A percentile compares a stretch with the other conserved stretches of the same genome.
These are phyloP conservation scores for Chelmon rostratus DNA, from an alignment of 2,797 vertebrate genomes.

Conservation along the genomic window DNA sequence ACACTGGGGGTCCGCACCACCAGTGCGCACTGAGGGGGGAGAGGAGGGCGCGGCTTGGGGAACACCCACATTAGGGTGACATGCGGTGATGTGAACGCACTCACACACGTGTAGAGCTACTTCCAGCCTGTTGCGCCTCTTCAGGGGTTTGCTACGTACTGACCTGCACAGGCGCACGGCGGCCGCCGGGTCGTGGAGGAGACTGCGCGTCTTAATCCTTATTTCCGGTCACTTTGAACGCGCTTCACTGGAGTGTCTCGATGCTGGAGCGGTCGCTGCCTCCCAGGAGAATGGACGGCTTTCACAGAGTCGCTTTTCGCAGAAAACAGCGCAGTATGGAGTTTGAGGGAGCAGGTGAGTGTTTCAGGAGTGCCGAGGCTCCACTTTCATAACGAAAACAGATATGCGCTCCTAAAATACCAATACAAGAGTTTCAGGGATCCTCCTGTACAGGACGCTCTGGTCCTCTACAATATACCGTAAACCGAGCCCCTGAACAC, in stretches of 20 bases:
- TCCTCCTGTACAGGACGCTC: no score
- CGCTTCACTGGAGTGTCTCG: not conserved
- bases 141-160: accelerated
- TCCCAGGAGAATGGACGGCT: conserved; percentile 74
- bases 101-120: not conserved
- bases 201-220: not conserved
- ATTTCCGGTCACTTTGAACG: not conserved
- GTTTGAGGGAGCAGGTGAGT: conserved; percentile 72
- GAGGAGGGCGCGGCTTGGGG: conserved; percentile 15
- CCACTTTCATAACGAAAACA: not conserved
- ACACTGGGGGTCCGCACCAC: conserved; percentile 12
- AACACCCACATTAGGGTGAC: conserved; percentile 49
- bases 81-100: not conserved
- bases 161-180: not conserved
- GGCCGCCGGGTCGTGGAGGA: not conserved
- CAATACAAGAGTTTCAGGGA: not conserved
- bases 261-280: conserved; percentile 69
- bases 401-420: no score
- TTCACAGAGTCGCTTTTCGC: conserved; percentile 83
- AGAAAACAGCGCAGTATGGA: conserved; percentile 70
- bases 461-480: not conserved
- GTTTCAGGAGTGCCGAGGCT: not conserved
- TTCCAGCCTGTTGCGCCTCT: not conserved
- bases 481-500: not conserved
- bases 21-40: not conserved